Evolutionary conservation across 2,888 invertebrate genomes (phyloP).

Genomic region (Polydrusus pterygomalis): DNA sequence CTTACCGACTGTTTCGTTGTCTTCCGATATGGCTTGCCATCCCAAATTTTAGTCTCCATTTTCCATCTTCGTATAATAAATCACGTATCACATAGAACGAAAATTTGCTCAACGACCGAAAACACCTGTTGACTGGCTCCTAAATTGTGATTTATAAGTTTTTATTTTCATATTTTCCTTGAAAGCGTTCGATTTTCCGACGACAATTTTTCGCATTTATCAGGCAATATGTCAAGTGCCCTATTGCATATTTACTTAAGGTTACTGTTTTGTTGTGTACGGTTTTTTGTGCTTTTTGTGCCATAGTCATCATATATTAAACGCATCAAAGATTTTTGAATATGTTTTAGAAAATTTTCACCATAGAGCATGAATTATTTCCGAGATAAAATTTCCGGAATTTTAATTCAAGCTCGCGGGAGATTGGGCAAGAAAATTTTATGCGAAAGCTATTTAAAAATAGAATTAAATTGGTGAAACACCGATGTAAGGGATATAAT

Average conservation of each 20-base stretch:
- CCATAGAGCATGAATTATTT: no score
- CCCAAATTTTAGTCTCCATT: not conserved
- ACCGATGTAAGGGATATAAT: no score
- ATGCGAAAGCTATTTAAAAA: no score
- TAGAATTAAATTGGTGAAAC: no score
- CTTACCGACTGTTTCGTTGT: no score
- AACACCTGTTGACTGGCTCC: conserved; percentile 13
- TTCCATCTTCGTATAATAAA: conserved; percentile 12
- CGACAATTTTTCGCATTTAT: conserved; percentile 1
- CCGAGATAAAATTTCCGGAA: no score
- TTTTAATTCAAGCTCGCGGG: no score
- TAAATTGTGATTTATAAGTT: conserved; percentile 16
- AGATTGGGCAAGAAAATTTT: no score
- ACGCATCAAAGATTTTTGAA: no score
- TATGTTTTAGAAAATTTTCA: no score
- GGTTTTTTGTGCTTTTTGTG: no score
- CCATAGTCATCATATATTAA: no score
- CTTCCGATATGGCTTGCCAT: not conserved
- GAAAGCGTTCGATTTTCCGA: not conserved
- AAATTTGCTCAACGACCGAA: conserved; percentile 5
- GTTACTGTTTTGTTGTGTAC: not conserved
- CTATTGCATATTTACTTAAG: not conserved
- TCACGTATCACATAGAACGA: conserved; percentile 2
- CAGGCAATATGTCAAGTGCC: not conserved
- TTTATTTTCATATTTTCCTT: conserved; percentile 3